Percentiles rank a stretch among this genome's conserved stretches.
Evolutionary conservation across 2,797 vertebrate genomes (phyloP).

Genomic region (Ciconia nigra): DNA sequence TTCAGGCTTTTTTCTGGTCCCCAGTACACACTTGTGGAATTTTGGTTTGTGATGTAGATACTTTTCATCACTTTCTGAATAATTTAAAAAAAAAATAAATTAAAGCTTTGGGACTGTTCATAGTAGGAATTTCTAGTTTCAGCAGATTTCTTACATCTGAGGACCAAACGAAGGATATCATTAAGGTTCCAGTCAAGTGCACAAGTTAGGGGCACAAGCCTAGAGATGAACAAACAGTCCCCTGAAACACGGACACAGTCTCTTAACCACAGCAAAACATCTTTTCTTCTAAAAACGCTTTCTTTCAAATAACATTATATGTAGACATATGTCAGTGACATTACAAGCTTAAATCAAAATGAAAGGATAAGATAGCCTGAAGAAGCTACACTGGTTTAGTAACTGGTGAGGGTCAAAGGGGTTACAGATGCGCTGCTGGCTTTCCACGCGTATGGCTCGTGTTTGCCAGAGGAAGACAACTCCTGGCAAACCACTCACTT

Average conservation of each 20-base stretch:
- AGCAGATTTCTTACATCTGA: neutral
- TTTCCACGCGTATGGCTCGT: neutral
- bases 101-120: neutral
- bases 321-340: conserved; percentile 43
- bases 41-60: neutral
- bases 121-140: neutral
- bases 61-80: neutral
- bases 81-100: neutral
- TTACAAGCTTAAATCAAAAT: conserved; percentile 35
- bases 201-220: neutral
- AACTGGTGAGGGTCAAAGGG: conserved; percentile 8
- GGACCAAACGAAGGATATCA: neutral
- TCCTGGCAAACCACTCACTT: conserved; percentile 50
- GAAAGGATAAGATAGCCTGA: conserved; percentile 4
- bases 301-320: neutral
- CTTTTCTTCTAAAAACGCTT: neutral
- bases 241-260: neutral
- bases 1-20: neutral
- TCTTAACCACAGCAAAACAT: neutral
- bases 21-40: neutral
- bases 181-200: neutral
- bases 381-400: neutral
- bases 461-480: conserved; percentile 28
- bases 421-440: neutral
- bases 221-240: neutral